Evolutionary conservation across 2,797 vertebrate species (phyloP), one percentile per base, ranked within the genome.

Genomic region (Avahi laniger): DNA sequence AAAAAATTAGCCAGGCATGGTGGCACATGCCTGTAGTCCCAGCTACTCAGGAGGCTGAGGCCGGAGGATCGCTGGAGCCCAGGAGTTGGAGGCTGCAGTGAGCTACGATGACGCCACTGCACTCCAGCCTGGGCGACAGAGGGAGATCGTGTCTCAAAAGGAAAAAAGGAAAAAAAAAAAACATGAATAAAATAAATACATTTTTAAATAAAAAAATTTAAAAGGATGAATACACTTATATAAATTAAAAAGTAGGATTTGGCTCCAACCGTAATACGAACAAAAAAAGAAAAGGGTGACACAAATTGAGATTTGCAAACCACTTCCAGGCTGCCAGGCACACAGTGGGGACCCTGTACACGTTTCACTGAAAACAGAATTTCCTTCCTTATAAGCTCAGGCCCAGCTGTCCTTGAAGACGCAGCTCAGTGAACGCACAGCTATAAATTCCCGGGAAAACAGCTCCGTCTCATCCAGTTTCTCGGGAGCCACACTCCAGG

Each of bases 361-460:
- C 8, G 38, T 69, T 38, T 69, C 35, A 35, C 24, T n/a, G 38
- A 38, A 48, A n/a, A n/a, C 33, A 75, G 46, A 83, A 35, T 70
- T n/a, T 46, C 63, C n/a, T 22, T 17, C 46, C 80, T 85, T 9
- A 46, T 28, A 52, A 59, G 20, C 43, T 33, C 61, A 4, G 26
- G 90, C 43, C 65, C 61, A 9, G 15, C 79, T 12, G 10, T 52
- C 9, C 50, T 35, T 7, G 22, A 0, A 26, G n/a, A 43, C 0
- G 9, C 83, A 14, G 5, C 2, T 0, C 15, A 0, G 41, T 67
- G n/a, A 41, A 50, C 33, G 4, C 0, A 2, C 2, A 35, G 48
- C 69, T 48, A n/a, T 33, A 67, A 26, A 43, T 43, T 41, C 30
- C 35, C n/a, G 4, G 3, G 12, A 7, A 17, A 22, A 61, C 15